Evolutionary conservation across 2,797 vertebrate genomes (phyloP).

Genomic region (Takifugu rubripes): DNA sequence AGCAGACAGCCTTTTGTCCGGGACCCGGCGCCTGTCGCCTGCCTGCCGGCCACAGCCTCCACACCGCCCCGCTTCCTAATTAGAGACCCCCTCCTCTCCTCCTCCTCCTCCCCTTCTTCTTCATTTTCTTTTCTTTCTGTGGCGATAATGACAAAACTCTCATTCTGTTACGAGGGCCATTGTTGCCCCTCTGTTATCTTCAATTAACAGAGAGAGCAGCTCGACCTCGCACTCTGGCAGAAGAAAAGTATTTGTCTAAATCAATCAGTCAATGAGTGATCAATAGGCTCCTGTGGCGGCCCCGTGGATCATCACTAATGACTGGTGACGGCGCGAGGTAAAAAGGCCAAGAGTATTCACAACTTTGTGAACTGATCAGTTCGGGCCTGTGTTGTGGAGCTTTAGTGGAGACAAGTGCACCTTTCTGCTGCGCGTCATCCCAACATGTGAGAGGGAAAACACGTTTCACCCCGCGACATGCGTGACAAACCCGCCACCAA

Average conservation of each 20-base stretch:
- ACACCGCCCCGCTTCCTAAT: slow-evolving; percentile 75
- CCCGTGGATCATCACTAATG: slow-evolving; percentile 58
- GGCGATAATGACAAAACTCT: slow-evolving; percentile 71
- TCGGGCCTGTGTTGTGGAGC: slow-evolving; percentile 6
- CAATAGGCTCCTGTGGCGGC: slow-evolving; percentile 72
- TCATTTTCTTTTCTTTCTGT: slow-evolving; percentile 73
- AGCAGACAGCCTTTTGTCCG: slow-evolving; percentile 80
- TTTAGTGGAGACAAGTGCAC: background rate
- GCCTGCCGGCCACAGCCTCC: slow-evolving; percentile 73
- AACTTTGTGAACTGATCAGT: slow-evolving; percentile 58
- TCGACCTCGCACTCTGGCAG: slow-evolving; percentile 68
- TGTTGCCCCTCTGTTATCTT: slow-evolving; percentile 77
- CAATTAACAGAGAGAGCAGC: slow-evolving; percentile 75
- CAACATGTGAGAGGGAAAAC: too few species aligned
- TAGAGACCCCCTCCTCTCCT: slow-evolving; percentile 53
- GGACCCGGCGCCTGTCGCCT: slow-evolving; percentile 80
- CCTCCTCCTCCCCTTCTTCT: slow-evolving; percentile 47
- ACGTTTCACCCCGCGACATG: too few species aligned
- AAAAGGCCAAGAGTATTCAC: slow-evolving; percentile 74
- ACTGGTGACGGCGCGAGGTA: slow-evolving; percentile 64
- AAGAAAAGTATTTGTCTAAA: slow-evolving; percentile 75
- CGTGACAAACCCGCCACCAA: too few species aligned
- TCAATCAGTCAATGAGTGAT: slow-evolving; percentile 77
- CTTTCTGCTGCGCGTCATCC: background rate
- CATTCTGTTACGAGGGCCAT: slow-evolving; percentile 72